These are phyloP conservation scores for Mus spicilegus DNA, from an alignment of 2,113 vertebrate genomes.

Conservation along the genomic window DNA sequence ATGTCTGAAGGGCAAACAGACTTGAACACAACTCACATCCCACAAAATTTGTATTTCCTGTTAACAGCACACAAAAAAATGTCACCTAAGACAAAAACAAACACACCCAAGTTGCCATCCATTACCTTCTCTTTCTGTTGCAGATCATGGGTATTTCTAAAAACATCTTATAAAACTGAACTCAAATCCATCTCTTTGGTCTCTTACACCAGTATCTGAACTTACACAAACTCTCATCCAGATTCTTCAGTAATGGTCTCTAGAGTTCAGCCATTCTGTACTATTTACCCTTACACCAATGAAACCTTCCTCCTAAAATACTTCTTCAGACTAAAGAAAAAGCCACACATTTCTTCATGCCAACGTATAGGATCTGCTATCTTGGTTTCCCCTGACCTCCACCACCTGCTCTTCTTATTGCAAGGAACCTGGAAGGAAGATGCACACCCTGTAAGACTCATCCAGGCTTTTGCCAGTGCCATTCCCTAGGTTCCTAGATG, in stretches of 20 bases:
- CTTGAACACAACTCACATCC: conserved; percentile 28
- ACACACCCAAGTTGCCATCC: conserved; percentile 47
- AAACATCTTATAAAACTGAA: conserved; percentile 32
- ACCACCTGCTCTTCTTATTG: conserved; percentile 1
- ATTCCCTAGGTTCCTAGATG: not conserved
- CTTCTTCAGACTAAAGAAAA: conserved; percentile 45
- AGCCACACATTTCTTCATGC: conserved; percentile 41
- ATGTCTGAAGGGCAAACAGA: conserved; percentile 26
- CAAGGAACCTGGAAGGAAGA: not conserved
- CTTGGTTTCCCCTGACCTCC: not conserved
- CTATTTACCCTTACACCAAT: not conserved
- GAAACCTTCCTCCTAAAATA: not conserved
- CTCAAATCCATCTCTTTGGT: conserved; percentile 50
- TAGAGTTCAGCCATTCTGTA: conserved; percentile 9
- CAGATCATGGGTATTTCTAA: not conserved
- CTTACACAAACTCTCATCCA: not conserved
- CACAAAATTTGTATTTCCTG: conserved; percentile 53
- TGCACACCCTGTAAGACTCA: conserved; percentile 6
- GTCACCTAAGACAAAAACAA: conserved; percentile 43
- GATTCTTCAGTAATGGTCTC: conserved; percentile 9
- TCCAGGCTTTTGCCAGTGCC: conserved; percentile 24
- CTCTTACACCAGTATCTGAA: conserved; percentile 1
- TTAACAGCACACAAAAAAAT: not conserved
- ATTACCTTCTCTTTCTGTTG: conserved; percentile 33
- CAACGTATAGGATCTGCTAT: not conserved